Evolutionary conservation across 2,113 vertebrate genomes (phyloP).

Genomic region (Rhinoptilus africanus): DNA sequence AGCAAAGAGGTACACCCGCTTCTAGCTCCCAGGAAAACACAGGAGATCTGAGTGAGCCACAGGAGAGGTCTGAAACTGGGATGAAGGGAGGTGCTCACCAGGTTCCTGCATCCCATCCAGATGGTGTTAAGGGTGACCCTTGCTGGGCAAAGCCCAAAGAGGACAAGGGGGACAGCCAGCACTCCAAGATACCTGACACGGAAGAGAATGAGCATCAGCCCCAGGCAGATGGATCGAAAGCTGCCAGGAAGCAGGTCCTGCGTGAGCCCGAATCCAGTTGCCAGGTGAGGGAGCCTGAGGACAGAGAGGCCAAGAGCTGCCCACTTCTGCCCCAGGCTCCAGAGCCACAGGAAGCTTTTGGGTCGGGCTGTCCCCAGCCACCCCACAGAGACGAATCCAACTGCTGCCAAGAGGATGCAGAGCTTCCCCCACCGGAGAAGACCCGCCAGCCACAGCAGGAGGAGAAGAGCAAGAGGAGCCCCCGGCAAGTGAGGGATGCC

Average conservation of each 20-base stretch:
- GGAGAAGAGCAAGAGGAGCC: neutral
- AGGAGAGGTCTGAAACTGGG: neutral
- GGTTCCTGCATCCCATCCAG: fast-evolving
- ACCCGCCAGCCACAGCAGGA: neutral
- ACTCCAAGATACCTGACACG: fast-evolving
- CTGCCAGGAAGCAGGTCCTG: neutral
- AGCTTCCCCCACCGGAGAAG: fast-evolving
- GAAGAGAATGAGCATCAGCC: neutral
- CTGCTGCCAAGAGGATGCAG: neutral
- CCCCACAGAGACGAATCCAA: neutral
- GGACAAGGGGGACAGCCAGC: neutral
- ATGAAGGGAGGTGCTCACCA: neutral
- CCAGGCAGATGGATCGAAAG: neutral
- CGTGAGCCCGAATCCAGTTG: neutral
- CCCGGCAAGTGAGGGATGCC: fast-evolving
- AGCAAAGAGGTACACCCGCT: no score
- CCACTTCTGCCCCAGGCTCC: neutral
- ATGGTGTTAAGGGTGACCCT: neutral
- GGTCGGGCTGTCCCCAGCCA: fast-evolving
- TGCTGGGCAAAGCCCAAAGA: neutral
- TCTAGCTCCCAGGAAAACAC: neutral
- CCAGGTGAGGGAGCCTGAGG: neutral
- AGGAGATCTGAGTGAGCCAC: fast-evolving
- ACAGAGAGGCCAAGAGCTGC: neutral
- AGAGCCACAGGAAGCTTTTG: fast-evolving